A percentile compares a stretch with the other conserved stretches of the same genome.
Conservation (phyloP, 2,888 invertebrate species). For the Habroteleia sp. region DNA sequence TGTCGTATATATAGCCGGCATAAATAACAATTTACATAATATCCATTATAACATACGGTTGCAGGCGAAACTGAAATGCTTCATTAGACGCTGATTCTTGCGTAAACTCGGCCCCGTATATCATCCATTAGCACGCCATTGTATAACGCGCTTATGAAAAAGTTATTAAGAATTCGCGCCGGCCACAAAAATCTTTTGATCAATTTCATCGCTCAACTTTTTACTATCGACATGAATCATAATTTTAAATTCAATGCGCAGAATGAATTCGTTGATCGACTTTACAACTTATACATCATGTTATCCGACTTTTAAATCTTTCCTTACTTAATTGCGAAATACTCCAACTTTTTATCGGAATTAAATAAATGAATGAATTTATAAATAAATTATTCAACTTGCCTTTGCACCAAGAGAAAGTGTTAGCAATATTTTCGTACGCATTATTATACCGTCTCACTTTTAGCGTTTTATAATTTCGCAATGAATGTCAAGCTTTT, state of each 20-base stretch:
- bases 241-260: slow-evolving; percentile 20
- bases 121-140: slow-evolving; percentile 63
- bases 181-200: slow-evolving; percentile 48
- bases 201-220: slow-evolving; percentile 41
- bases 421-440: too few species aligned
- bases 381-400: too few species aligned
- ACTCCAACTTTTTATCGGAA: too few species aligned
- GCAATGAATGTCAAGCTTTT: too few species aligned
- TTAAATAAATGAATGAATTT: too few species aligned
- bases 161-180: slow-evolving; percentile 47
- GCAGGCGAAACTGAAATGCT: slow-evolving; percentile 62
- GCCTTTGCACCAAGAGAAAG: too few species aligned
- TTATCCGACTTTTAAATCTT: slow-evolving; percentile 7
- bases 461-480: too few species aligned
- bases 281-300: neutral
- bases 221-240: slow-evolving; percentile 51
- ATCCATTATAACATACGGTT: slow-evolving; percentile 60
- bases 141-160: slow-evolving; percentile 43
- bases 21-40: slow-evolving; percentile 66
- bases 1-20: slow-evolving; percentile 53
- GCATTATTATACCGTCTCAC: too few species aligned
- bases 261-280: slow-evolving; percentile 28
- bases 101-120: slow-evolving; percentile 58
- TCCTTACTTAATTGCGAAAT: neutral
- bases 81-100: slow-evolving; percentile 65